phyloP scores from a whole-genome alignment of 1,140 invertebrate genomes.

The Metopolophium dirhodum region DNA sequence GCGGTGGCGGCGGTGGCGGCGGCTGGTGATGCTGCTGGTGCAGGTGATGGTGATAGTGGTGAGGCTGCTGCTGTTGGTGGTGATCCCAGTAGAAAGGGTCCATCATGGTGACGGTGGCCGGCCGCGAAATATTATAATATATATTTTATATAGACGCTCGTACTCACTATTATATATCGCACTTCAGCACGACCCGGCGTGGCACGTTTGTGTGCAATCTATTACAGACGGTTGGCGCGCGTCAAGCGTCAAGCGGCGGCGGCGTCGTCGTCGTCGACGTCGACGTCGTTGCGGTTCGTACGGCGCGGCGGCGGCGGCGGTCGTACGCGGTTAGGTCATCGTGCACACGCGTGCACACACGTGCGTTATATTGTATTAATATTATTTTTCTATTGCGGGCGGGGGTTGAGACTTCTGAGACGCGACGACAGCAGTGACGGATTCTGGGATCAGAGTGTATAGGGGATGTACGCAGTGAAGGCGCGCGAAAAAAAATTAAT shows the following conservation, averaged over 20 bases:
- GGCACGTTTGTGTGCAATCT: background rate
- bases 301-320: background rate
- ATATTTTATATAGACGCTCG: background rate
- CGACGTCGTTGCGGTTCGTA: background rate
- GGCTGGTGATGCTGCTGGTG: constrained; percentile 12
- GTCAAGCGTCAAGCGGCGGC: background rate
- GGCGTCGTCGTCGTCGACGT: background rate
- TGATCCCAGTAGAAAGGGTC: constrained; percentile 52
- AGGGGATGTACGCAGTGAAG: background rate
- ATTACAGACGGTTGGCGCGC: background rate
- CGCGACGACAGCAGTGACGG: background rate
- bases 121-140: background rate
- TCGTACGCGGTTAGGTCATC: background rate
- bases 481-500: too few species aligned
- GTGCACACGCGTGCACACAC: background rate
- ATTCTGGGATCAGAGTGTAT: background rate
- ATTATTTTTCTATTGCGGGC: background rate
- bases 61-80: background rate
- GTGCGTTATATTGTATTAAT: background rate
- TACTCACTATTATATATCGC: background rate
- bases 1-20: background rate
- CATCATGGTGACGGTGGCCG: background rate
- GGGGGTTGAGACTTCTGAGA: background rate
- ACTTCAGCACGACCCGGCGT: background rate
- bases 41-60: background rate